Evolutionary conservation across 2,888 invertebrate genomes (phyloP).

Genomic region (Eudemis profundana): DNA sequence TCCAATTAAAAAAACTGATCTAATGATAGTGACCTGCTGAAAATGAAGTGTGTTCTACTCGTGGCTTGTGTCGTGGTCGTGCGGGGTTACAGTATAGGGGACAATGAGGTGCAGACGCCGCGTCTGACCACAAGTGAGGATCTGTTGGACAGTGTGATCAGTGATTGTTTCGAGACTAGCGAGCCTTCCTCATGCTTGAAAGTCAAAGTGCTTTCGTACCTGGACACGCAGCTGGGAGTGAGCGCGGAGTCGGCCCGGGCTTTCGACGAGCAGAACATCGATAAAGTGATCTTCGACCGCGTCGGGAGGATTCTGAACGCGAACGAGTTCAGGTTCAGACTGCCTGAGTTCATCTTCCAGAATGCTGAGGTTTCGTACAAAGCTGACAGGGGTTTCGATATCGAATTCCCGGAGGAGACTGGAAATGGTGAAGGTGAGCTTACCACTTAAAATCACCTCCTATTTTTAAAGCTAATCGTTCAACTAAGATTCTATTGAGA

Average conservation of each 20-base stretch:
- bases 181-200: constrained; percentile 90
- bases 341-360: constrained; percentile 90
- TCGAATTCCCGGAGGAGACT: constrained; percentile 84
- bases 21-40: constrained; percentile 72
- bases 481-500: no score
- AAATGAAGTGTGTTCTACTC: constrained; percentile 83
- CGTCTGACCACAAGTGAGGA: constrained; percentile 88
- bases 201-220: constrained; percentile 90
- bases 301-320: constrained; percentile 88
- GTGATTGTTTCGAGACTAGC: constrained; percentile 89
- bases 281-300: constrained; percentile 90
- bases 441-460: no score
- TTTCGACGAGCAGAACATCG: constrained; percentile 87
- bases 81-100: constrained; percentile 80
- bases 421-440: constrained; percentile 84
- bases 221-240: constrained; percentile 89
- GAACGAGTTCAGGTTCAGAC: constrained; percentile 89
- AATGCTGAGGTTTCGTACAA: constrained; percentile 88
- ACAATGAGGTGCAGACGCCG: constrained; percentile 84
- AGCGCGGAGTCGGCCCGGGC: constrained; percentile 86
- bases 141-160: constrained; percentile 88
- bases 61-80: constrained; percentile 81
- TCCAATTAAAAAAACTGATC: constrained; percentile 76
- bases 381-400: constrained; percentile 87
- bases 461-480: no score